Percentiles rank a stretch among this genome's conserved stretches.
phyloP scores from a whole-genome alignment of 2,797 vertebrate genomes.

The Falco rusticolus region DNA sequence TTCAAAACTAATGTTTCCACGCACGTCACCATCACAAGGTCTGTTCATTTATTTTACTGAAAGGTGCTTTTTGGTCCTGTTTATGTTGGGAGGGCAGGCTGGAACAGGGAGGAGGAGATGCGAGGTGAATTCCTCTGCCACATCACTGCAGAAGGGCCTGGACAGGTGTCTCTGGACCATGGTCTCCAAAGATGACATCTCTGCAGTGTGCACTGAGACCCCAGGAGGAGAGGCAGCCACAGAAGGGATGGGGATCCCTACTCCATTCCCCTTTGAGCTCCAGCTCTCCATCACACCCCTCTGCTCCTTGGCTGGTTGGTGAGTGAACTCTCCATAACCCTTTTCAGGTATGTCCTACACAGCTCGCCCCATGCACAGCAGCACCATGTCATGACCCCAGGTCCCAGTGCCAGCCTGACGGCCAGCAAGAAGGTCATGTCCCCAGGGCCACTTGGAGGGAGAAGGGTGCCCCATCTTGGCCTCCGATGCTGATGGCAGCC shows the following conservation, averaged over 20 bases:
- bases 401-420: background rate
- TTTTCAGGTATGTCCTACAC: background rate
- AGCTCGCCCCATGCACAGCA: fast-evolving
- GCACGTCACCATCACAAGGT: fast-evolving
- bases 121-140: fast-evolving
- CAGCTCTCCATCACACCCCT: background rate
- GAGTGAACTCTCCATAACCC: background rate
- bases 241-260: background rate
- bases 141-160: background rate
- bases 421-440: background rate
- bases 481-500: background rate
- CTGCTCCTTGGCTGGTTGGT: fast-evolving
- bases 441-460: fast-evolving
- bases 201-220: background rate
- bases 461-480: background rate
- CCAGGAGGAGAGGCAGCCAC: background rate
- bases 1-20: background rate
- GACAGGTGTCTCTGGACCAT: fast-evolving
- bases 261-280: fast-evolving
- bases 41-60: background rate
- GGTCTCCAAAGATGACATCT: background rate
- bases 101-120: background rate
- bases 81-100: fast-evolving
- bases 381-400: background rate
- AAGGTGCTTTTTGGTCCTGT: background rate